Evolutionary conservation across 2,113 vertebrate genomes (phyloP).

Genomic region (Chaetorhynchus papuensis): DNA sequence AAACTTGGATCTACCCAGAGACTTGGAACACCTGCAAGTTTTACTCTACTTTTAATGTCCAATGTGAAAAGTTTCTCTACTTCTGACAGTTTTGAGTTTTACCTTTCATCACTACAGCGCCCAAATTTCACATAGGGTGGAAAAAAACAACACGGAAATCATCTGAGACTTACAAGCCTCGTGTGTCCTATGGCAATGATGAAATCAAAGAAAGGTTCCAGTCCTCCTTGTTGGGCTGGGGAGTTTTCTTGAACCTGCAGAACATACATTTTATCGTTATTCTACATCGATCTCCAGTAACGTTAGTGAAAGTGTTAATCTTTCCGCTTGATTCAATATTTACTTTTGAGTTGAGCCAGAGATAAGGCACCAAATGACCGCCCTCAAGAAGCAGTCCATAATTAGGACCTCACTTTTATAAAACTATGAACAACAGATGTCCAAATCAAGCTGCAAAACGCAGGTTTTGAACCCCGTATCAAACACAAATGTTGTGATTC

Average conservation of each 20-base stretch:
- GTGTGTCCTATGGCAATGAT: slow-evolving; percentile 89
- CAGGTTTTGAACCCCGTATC: neutral
- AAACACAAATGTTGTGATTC: neutral
- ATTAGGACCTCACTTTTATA: neutral
- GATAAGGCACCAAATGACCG: neutral
- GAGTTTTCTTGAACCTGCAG: slow-evolving; percentile 90
- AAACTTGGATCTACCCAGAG: neutral
- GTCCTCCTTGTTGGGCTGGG: slow-evolving; percentile 85
- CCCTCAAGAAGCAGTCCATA: neutral
- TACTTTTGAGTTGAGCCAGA: neutral
- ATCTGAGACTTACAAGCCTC: slow-evolving; percentile 76
- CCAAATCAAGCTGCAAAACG: neutral
- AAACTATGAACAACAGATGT: neutral
- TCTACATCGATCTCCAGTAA: neutral
- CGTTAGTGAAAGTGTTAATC: neutral
- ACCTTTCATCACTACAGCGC: neutral
- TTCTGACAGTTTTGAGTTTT: neutral
- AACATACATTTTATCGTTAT: neutral
- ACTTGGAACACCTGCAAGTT: neutral
- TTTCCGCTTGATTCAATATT: neutral
- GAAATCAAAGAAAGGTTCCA: slow-evolving; percentile 96
- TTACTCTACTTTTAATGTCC: neutral
- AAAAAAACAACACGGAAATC: neutral
- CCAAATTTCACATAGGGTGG: neutral
- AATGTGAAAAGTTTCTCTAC: neutral